Evolutionary conservation across 2,113 vertebrate genomes (phyloP).

Genomic region (rat (Rattus norvegicus)): DNA sequence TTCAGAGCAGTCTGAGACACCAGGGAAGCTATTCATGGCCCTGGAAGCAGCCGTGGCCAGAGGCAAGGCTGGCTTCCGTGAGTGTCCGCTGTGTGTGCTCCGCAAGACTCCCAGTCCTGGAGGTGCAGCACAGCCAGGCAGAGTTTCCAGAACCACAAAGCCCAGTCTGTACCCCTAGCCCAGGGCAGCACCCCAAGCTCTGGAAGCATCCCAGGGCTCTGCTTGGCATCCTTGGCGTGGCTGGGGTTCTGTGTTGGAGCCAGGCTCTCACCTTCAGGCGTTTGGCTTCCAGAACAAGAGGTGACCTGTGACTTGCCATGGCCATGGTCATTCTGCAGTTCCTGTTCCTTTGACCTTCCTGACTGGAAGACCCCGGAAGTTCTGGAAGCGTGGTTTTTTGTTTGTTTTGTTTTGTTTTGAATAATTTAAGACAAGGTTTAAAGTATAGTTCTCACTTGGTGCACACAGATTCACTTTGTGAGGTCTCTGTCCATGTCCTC

Average conservation of each 20-base stretch:
- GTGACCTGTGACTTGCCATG: neutral
- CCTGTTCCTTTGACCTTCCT: neutral
- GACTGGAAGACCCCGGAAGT: rapidly evolving
- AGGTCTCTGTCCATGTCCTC: too few species aligned
- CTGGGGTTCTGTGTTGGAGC: neutral
- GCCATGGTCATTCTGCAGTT: neutral
- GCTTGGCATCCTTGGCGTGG: neutral
- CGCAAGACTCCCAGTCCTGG: neutral
- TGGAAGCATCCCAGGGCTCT: neutral
- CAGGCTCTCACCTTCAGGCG: neutral
- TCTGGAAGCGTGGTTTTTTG: neutral
- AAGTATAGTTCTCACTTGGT: neutral
- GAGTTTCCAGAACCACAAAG: rapidly evolving
- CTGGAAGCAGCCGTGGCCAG: rapidly evolving
- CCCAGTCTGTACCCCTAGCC: too few species aligned
- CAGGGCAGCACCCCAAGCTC: too few species aligned
- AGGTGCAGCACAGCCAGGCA: rapidly evolving
- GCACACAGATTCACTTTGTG: neutral
- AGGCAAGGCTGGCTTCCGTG: rapidly evolving
- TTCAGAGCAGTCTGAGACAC: neutral
- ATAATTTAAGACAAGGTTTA: neutral
- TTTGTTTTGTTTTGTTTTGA: neutral
- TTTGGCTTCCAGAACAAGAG: neutral
- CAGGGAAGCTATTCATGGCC: neutral
- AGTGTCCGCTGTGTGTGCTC: rapidly evolving